phyloP scores from a whole-genome alignment of 2,113 vertebrate genomes.

The Psittacara wagleri region DNA sequence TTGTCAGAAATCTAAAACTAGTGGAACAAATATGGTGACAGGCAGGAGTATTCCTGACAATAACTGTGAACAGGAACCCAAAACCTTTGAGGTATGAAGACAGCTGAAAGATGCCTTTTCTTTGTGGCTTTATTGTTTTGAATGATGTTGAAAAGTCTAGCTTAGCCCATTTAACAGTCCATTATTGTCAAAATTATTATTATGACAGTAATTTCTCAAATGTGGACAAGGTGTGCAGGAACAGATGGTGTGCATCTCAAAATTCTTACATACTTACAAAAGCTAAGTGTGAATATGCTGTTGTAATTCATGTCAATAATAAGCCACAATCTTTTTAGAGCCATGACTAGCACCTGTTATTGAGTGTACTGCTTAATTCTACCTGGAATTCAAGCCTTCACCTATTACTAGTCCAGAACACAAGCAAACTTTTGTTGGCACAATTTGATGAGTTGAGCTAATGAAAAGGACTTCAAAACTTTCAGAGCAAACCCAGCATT shows the following conservation, averaged over 20 bases:
- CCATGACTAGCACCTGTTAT: not conserved
- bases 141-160: not conserved
- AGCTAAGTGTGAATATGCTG: not conserved
- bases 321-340: not conserved
- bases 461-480: not conserved
- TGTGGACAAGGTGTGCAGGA: not conserved
- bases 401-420: not conserved
- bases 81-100: not conserved
- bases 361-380: not conserved
- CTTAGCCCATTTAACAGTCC: not conserved
- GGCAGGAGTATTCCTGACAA: not conserved
- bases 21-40: not conserved
- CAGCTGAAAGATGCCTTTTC: not conserved
- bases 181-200: not conserved
- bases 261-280: not conserved
- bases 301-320: not conserved
- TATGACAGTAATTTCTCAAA: not conserved
- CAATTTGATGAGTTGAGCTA: not conserved
- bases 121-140: not conserved
- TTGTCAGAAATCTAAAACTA: not conserved
- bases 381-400: not conserved
- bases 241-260: not conserved
- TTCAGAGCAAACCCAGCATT: not conserved
- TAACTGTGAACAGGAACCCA: not conserved
- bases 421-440: not conserved